phyloP scores from a whole-genome alignment of 1,140 invertebrate genomes.

The Micrasema minimum region DNA sequence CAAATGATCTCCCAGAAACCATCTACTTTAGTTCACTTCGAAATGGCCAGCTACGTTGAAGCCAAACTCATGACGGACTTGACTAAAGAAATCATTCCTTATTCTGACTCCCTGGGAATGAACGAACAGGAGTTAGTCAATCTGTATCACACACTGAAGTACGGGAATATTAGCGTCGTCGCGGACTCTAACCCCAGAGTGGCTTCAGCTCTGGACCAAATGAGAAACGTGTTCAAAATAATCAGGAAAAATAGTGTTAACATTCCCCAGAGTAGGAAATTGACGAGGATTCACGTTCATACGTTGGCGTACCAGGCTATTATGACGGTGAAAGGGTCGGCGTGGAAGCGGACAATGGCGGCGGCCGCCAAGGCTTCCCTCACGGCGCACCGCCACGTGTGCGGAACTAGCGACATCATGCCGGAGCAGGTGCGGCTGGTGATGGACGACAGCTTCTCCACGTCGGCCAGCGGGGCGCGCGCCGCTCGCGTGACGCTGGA shows the following conservation, averaged over 20 bases:
- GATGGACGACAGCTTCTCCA: conserved; percentile 88
- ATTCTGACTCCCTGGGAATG: conserved; percentile 89
- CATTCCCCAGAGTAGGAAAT: conserved; percentile 65
- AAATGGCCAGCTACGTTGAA: conserved; percentile 89
- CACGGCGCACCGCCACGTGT: conserved; percentile 87
- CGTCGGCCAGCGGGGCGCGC: conserved; percentile 69
- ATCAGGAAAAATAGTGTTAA: conserved; percentile 63
- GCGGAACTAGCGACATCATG: conserved; percentile 79
- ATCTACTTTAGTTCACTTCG: conserved; percentile 82
- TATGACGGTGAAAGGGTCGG: conserved; percentile 73
- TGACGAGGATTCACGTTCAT: conserved; percentile 87
- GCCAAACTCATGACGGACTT: conserved; percentile 75
- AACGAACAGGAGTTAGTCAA: conserved; percentile 91
- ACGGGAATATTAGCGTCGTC: conserved; percentile 79
- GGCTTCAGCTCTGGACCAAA: conserved; percentile 84
- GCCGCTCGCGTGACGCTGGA: conserved; percentile 70
- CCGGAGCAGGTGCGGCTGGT: conserved; percentile 77
- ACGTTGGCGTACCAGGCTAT: conserved; percentile 90
- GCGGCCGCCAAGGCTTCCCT: conserved; percentile 87
- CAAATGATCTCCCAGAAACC: conserved; percentile 73
- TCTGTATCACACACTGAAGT: conserved; percentile 74
- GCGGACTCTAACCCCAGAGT: conserved; percentile 84
- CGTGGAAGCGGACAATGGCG: conserved; percentile 81
- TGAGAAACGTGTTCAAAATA: conserved; percentile 78
- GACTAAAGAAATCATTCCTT: conserved; percentile 76